A percentile compares a stretch with the other conserved stretches of the same genome.
phyloP scores from a whole-genome alignment of 1,140 invertebrate genomes.

The Bradynema listronoti region DNA sequence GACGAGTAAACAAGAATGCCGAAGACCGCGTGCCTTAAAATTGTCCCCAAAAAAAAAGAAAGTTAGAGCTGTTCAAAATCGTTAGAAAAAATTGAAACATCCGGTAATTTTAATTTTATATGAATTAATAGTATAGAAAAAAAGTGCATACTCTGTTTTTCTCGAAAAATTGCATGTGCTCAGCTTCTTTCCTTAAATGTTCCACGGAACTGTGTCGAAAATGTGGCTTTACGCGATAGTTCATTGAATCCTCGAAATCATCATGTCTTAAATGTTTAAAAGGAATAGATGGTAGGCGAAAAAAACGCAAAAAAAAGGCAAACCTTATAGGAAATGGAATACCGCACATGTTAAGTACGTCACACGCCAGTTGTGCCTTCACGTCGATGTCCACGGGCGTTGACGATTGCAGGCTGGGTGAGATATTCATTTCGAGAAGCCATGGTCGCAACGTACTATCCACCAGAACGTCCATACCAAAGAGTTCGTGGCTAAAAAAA shows the following conservation, averaged over 20 bases:
- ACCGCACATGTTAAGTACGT: constrained; percentile 80
- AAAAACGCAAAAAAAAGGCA: no score
- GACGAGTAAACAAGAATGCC: no score
- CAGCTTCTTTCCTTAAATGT: constrained; percentile 43
- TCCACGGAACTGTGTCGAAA: constrained; percentile 26
- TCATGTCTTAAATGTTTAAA: constrained; percentile 14
- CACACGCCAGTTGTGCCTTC: constrained; percentile 80
- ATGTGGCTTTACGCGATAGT: constrained; percentile 34
- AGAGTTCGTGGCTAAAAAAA: constrained; percentile 68
- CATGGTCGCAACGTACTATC: constrained; percentile 84
- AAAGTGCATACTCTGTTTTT: constrained; percentile 21
- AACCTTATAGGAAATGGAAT: constrained; percentile 67
- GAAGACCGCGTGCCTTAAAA: no score
- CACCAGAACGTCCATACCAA: constrained; percentile 89
- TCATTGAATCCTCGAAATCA: constrained; percentile 22
- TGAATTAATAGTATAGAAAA: no score
- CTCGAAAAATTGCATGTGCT: constrained; percentile 36
- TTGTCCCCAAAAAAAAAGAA: no score
- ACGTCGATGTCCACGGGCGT: constrained; percentile 81
- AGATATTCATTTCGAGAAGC: constrained; percentile 75
- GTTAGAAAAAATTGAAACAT: no score
- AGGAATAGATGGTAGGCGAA: no score
- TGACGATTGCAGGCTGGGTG: constrained; percentile 84
- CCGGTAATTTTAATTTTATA: no score
- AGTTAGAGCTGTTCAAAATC: no score